Base-by-base conservation (phyloP, 2,113 vertebrate genomes). In the Phocoena phocoena region DNA sequence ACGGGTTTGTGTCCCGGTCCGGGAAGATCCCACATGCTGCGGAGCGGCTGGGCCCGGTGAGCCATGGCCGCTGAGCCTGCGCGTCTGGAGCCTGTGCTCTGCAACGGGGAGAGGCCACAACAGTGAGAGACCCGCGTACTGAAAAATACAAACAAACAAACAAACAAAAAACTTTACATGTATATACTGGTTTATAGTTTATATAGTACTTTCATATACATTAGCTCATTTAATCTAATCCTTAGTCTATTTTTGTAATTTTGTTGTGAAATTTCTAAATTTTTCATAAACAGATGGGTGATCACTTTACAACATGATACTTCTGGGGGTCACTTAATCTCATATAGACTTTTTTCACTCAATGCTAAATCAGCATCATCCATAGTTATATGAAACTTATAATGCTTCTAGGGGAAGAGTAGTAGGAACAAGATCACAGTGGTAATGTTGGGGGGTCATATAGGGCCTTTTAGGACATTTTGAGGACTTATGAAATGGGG, bases 221-320 rank as follows among this genome's bases (percentile, higher is more conserved):
- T 38, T 73, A 63, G 67, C 33, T 86, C 55, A 77, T 77, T 95
- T 76, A 82, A 83, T 93, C 17, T 47, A 55, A 88, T 79, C 8
- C 31, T 90, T 95, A 88, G 55, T 67, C 21, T 88, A 8, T 53
- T 93, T 91, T 97, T 88, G 74, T 73, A 90, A 90, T 82, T 80
- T 88, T 85, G 25, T 82, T 80, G 63, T 91, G 14, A 96, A 95
- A 88, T 96, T 80, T 91, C 81, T 62, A 68, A 95, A 91, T 88
- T 86, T 95, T 84, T 91, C 68, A 74, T 70, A 65, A 96, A 85
- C 65, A 96, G 55, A 83, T 92, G 68, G 68, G 12, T 92, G 79
- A 81, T 89, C 44, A 47, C 28, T 94, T 94, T 86, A 67, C 6
- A 81, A 55, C 62, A 73, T 73, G 6, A 10, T 71, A n/a, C 20